Evolutionary conservation across 2,888 invertebrate species (phyloP), one percentile per base, ranked within the genome.

Genomic region (Vandiemenella viatica): DNA sequence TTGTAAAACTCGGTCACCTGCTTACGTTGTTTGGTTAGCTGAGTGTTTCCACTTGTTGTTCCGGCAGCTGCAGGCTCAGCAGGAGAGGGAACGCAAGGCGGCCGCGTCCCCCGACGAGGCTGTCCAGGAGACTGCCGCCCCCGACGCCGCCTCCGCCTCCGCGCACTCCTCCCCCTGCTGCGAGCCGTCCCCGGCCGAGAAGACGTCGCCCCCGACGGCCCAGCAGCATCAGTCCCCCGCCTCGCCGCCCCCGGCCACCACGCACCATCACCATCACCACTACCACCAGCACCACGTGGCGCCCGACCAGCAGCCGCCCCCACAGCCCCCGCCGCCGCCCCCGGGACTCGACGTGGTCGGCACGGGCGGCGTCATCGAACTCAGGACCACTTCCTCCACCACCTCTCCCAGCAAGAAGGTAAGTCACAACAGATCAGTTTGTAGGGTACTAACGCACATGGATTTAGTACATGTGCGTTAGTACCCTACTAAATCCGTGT

Each of bases 281-380:
- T 17, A 38, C 38, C 17, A 38, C 17, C 10, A 4, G 2, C 38
- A 38, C 38, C 38, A 38, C 38, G 16, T 8, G n/a, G 2, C 3
- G 2, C 38, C n/a, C 38, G 13, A n/a, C 38, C 42, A 32, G n/a
- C 32, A 32, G n/a, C 32, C 10, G 32, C 32, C 32, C 2, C 32
- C 10, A 32, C 43, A 22, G n/a, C 16, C 18, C 3, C 40, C 40
- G 10, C 43, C 20, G 16, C 43, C 43, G 6, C 43, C 43, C 15
- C 43, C 43, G 3, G 43, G 43, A 2, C 22, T 43, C 8, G 43
- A 43, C 32, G 32, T 15, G 40, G 37, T 38, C 62, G 58, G 67
- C 61, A 57, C 67, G 58, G 64, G 65, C 21, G 64, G 66, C 22
- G 61, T 62, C 38, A 56, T 64, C 43, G 66, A 67, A 51, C 64